Evolutionary conservation across 2,113 vertebrate species (phyloP), one percentile per base, ranked within the genome.

Genomic region (Dicerorhinus sumatrensis): DNA sequence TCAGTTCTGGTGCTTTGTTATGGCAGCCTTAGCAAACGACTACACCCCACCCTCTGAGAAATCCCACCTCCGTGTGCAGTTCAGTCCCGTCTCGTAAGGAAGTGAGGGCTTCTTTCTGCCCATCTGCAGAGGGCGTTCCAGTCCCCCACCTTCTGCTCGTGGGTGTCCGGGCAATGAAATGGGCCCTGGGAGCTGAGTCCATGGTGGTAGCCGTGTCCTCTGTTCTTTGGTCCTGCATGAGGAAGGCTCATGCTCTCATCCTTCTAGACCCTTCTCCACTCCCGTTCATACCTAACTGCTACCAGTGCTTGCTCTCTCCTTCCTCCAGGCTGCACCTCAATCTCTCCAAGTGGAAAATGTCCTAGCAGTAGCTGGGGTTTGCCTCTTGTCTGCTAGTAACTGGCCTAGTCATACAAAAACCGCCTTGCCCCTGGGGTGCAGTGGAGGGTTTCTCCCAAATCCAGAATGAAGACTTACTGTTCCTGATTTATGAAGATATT

Each of bases 101-200:
- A 36, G 36, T 7, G 0, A 36, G 33, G 29, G 46, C 58, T 58
- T 39, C 94, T 31, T 8, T 36, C 10, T 23, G 25, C 14, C 77
- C 2, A 0, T 54, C 27, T 31, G 13, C 2, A 20, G 73, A 63
- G 56, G 23, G 17, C 4, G 9, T 10, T 31, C 33, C 20, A 5
- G 6, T 0, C 21, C 48, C 48, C 8, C 8, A 48, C 11, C 36
- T 33, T 39, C 51, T 31, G 8, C n/a, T 33, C 29, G 8, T 5
- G 11, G n/a, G 33, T 31, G 6, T 46, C 39, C 1, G 0, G 62
- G 21, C 9, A 8, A 18, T 72, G 73, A 42, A 12, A 17, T 36
- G n/a, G 9, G 31, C 46, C 48, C 48, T 54, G 51, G 0, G 73
- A 27, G 27, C 1, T 0, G 14, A 75, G 73, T 31, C 13, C 2